Evolutionary conservation across 2,113 vertebrate genomes (phyloP).

Genomic region (Scophthalmus maximus): DNA sequence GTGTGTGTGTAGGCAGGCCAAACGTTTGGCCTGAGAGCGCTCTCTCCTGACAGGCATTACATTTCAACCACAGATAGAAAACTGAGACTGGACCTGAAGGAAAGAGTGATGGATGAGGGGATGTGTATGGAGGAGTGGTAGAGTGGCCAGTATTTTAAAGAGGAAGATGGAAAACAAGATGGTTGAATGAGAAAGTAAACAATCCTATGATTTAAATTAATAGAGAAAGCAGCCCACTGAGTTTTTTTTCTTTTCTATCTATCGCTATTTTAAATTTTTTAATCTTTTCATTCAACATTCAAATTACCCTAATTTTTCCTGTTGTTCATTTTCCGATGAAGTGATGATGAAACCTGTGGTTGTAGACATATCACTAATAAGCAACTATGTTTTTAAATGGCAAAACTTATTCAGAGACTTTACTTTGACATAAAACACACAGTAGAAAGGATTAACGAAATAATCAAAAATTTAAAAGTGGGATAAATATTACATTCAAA

Average conservation of each 20-base stretch:
- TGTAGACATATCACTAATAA: background rate
- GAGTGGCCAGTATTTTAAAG: slow-evolving; percentile 34
- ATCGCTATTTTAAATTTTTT: no score
- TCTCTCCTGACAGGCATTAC: slow-evolving; percentile 57
- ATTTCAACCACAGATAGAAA: slow-evolving; percentile 66
- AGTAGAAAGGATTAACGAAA: background rate
- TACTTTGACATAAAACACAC: background rate
- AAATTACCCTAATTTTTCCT: no score
- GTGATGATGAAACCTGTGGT: no score
- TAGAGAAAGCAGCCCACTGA: slow-evolving; percentile 5
- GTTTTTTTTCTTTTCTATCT: slow-evolving; percentile 20
- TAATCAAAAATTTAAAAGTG: background rate
- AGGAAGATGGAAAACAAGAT: background rate
- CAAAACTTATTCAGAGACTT: no score
- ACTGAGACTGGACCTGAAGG: slow-evolving; percentile 16
- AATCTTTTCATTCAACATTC: no score
- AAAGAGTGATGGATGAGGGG: slow-evolving; percentile 21
- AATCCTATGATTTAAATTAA: slow-evolving; percentile 18
- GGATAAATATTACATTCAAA: background rate
- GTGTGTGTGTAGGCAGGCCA: no score
- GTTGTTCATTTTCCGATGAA: no score
- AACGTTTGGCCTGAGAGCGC: slow-evolving; percentile 33
- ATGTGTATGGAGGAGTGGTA: slow-evolving; percentile 21
- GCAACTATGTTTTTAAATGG: no score
- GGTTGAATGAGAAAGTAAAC: slow-evolving; percentile 7